These are phyloP conservation scores for Akabosia matsudoensis DNA, from an alignment of 1,140 invertebrate genomes.

Conservation along the genomic window DNA sequence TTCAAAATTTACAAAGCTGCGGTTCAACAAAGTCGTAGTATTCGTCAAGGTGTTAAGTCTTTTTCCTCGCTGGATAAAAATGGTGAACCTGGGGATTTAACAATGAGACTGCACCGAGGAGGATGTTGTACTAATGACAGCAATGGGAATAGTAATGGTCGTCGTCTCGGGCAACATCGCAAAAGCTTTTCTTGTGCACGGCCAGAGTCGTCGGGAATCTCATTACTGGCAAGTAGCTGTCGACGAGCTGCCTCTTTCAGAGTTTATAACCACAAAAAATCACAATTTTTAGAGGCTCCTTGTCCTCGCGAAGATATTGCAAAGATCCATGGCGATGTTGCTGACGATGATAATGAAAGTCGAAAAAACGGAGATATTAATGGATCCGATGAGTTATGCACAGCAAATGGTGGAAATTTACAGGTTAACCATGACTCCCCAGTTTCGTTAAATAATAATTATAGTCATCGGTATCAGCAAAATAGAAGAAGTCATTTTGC, in stretches of 20 bases:
- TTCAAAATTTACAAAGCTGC: conserved; percentile 13
- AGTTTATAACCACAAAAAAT: not conserved
- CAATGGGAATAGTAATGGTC: not conserved
- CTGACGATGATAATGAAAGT: too few relatives aligned
- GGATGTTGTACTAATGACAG: not conserved
- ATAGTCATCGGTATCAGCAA: not conserved
- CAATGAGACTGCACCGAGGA: not conserved
- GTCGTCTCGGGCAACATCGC: not conserved
- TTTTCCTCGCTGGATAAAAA: not conserved
- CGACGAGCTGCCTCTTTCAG: not conserved
- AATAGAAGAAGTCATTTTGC: too few relatives aligned
- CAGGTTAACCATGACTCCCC: too few relatives aligned
- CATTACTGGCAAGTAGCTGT: not conserved
- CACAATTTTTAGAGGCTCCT: too few relatives aligned
- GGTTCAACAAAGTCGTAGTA: conserved; percentile 2
- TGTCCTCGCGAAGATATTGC: too few relatives aligned
- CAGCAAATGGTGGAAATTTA: too few relatives aligned
- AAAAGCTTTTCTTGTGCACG: not conserved
- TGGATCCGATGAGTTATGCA: too few relatives aligned
- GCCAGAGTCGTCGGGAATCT: not conserved
- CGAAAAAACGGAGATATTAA: too few relatives aligned
- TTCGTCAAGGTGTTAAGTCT: not conserved
- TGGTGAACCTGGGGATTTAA: not conserved
- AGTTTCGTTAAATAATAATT: not conserved
- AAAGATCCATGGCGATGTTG: too few relatives aligned